A percentile compares a stretch with the other conserved stretches of the same genome.
These are phyloP conservation scores for Stenopsyche tienmushanensis DNA, from an alignment of 1,140 invertebrate species.

Conservation along the genomic window DNA sequence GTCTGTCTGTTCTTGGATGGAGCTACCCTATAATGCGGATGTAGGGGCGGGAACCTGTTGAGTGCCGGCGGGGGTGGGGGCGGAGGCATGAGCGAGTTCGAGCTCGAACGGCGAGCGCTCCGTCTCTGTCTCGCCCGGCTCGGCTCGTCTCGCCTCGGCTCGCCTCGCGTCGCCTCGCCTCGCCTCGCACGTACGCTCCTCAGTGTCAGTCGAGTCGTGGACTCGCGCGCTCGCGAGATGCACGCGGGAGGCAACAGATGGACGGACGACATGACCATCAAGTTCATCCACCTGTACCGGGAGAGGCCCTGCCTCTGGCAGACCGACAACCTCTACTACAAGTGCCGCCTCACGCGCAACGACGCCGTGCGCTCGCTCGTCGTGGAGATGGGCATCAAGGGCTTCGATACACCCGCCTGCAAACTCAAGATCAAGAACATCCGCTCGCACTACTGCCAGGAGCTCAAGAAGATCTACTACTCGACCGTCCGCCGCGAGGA, in stretches of 20 bases:
- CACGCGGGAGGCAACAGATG: conserved; percentile 3
- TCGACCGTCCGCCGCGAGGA: background rate
- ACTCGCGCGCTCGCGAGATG: conserved; percentile 11
- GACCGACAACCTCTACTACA: conserved; percentile 32
- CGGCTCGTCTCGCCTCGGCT: background rate
- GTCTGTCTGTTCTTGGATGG: too few relatives aligned
- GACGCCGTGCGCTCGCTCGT: conserved; percentile 27
- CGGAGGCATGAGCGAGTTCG: conserved; percentile 2
- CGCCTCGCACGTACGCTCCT: conserved; percentile 5
- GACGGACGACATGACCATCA: conserved; percentile 32
- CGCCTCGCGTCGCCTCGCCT: background rate
- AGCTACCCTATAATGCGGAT: too few relatives aligned
- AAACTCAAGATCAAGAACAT: conserved; percentile 43
- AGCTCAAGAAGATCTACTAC: conserved; percentile 39
- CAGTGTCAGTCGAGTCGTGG: conserved; percentile 8
- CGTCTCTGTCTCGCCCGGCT: too few relatives aligned
- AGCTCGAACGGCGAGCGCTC: background rate
- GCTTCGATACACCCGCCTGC: conserved; percentile 31
- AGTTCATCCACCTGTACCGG: conserved; percentile 34
- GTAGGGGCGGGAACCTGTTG: too few relatives aligned
- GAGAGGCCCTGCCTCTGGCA: conserved; percentile 37
- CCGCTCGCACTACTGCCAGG: conserved; percentile 40
- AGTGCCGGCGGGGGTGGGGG: background rate
- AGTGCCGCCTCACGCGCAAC: conserved; percentile 27
- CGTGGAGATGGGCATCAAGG: conserved; percentile 34